Evolutionary conservation across 2,888 invertebrate species (phyloP).

Genomic region (Phaonia tiefii): DNA sequence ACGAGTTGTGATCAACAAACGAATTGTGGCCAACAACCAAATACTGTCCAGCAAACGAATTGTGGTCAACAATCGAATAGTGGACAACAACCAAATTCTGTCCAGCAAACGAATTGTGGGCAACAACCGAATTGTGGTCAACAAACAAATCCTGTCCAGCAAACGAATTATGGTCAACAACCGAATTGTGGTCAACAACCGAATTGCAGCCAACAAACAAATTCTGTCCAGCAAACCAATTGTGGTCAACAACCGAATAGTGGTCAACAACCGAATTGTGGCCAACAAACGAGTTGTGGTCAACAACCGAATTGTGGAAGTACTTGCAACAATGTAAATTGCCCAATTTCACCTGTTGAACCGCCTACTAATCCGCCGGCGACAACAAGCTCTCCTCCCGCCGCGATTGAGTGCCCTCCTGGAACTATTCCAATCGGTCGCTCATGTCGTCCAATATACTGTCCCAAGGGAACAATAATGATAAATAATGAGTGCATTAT

Average conservation of each 20-base stretch:
- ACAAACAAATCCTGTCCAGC: too few relatives aligned
- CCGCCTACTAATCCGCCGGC: not conserved
- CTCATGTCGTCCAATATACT: slow-evolving; percentile 72
- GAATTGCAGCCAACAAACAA: not conserved
- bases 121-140: too few relatives aligned
- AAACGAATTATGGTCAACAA: too few relatives aligned
- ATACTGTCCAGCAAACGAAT: not conserved
- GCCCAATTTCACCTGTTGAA: not conserved
- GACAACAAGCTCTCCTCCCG: slow-evolving; percentile 52
- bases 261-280: too few relatives aligned
- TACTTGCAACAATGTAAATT: not conserved
- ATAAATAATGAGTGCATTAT: slow-evolving; percentile 69
- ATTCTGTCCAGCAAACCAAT: too few relatives aligned
- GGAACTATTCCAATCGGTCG: slow-evolving; percentile 69
- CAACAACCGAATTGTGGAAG: not conserved
- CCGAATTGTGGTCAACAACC: not conserved
- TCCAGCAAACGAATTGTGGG: too few relatives aligned
- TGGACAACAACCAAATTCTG: too few relatives aligned
- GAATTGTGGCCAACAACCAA: too few relatives aligned
- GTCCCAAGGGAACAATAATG: slow-evolving; percentile 68
- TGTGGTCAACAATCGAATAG: too few relatives aligned
- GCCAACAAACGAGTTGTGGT: not conserved
- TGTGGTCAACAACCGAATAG: too few relatives aligned
- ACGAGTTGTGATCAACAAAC: too few relatives aligned
- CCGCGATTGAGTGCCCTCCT: slow-evolving; percentile 67